Evolutionary conservation across 2,888 invertebrate species (phyloP), one percentile per base, ranked within the genome.

Genomic region (Pandemis corylana): DNA sequence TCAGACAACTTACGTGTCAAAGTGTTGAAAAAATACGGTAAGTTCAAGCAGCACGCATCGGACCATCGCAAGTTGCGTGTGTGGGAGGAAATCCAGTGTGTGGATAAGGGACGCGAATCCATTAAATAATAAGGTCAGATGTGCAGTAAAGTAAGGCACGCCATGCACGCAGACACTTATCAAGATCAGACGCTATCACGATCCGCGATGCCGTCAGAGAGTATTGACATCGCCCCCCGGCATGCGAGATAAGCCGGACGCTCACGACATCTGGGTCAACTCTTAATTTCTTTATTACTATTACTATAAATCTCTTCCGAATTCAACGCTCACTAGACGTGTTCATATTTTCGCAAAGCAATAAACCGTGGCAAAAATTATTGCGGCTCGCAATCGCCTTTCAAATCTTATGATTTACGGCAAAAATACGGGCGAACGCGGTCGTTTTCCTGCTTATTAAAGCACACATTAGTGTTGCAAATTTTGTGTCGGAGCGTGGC

Each of bases 341-440:
- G 69, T 74, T 74, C 69, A 74, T 74, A 67, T 75, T 75, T 75
- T 75, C 75, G 75, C 75, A 82, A 83, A 86, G 84, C 87, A 87
- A 88, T 87, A 83, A 59, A 86, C 84, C 86, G 84, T 83, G 82
- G 83, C 86, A 85, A 87, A 86, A 89, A 87, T 80, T 75, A 53
- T 85, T 78, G 80, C 73, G 82, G 77, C 77, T 77, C 78, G 79
- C 80, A 84, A 88, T 88, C 87, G 78, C 85, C 85, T 87, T 89
- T 90, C 87, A 81, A 84, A 88, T 88, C 84, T 82, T 79, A 83
- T 87, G 85, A 87, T 86, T 89, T 86, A 88, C 78, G 77, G 77
- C 80, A 80, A 83, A 86, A 83, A 82, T 81, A 82, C 84, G 82
- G 72, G 78, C 69, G 75, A 79, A 80, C 77, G 66, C 73, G 78